These are phyloP conservation scores for Dipus sagitta DNA, from an alignment of 2,797 vertebrate genomes.

Conservation along the genomic window DNA sequence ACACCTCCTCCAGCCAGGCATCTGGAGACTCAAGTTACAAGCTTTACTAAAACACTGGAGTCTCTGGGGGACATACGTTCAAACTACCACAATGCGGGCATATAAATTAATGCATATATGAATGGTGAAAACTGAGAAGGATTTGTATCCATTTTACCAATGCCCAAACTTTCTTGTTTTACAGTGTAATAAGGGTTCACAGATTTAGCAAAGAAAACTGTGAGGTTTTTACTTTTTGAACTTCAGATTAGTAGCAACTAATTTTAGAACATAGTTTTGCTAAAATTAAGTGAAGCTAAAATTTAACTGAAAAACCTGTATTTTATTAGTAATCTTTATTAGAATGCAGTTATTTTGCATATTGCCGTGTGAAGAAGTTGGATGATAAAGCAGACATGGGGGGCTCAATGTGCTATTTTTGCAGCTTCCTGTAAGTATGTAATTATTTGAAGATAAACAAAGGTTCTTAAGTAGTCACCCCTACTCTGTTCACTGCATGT, in stretches of 20 bases:
- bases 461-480: neutral
- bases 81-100: too few species aligned
- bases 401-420: neutral
- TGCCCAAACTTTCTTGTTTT: neutral
- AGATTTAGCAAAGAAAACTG: slow-evolving; percentile 54
- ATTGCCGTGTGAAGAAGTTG: neutral
- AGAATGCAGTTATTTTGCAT: neutral
- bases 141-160: neutral
- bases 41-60: too few species aligned
- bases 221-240: neutral
- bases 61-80: too few species aligned
- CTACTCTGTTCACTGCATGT: neutral
- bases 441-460: slow-evolving; percentile 21
- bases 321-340: slow-evolving; percentile 6
- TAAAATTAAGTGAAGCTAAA: slow-evolving; percentile 5
- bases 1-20: too few species aligned
- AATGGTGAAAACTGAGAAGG: neutral
- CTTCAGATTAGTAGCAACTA: slow-evolving; percentile 5
- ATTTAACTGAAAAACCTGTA: neutral
- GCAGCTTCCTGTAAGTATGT: neutral
- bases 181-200: neutral
- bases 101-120: neutral
- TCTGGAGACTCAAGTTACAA: too few species aligned
- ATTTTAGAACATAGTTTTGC: neutral
- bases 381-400: neutral